phyloP scores from a whole-genome alignment of 2,797 vertebrate genomes.

The Mus caroli region DNA sequence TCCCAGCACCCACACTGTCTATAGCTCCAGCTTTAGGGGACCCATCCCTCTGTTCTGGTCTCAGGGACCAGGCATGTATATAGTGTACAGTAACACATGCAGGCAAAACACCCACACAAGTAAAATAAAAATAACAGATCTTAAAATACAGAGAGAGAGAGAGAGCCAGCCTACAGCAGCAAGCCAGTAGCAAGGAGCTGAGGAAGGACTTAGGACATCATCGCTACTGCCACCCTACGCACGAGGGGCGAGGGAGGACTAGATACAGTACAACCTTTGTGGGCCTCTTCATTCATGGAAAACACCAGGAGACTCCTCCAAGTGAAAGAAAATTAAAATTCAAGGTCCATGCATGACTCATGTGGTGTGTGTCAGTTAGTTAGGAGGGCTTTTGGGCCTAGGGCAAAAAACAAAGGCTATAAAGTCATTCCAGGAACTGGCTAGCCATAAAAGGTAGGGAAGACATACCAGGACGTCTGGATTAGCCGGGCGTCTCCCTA shows the following conservation, averaged over 20 bases:
- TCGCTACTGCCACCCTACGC: not conserved
- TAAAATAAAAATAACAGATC: not conserved
- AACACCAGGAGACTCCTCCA: slow-evolving; percentile 14
- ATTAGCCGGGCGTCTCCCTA: too few species aligned
- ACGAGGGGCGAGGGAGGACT: not conserved
- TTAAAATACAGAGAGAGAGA: not conserved
- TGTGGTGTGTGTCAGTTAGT: too few species aligned
- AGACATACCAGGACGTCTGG: too few species aligned
- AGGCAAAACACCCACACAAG: not conserved
- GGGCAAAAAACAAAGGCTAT: too few species aligned
- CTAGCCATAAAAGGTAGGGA: too few species aligned
- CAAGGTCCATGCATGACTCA: too few species aligned
- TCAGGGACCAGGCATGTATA: not conserved
- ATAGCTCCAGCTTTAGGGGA: not conserved
- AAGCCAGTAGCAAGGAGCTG: not conserved
- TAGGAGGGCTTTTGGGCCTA: too few species aligned
- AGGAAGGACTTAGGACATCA: not conserved
- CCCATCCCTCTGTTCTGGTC: not conserved
- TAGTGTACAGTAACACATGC: not conserved
- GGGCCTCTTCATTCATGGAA: not conserved
- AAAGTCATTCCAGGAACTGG: too few species aligned
- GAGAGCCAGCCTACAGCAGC: not conserved
- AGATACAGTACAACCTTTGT: not conserved
- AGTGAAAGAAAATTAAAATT: too few species aligned
- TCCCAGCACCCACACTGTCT: not conserved